Evolutionary conservation across 2,113 vertebrate genomes (phyloP).

Genomic region (Channa argus): DNA sequence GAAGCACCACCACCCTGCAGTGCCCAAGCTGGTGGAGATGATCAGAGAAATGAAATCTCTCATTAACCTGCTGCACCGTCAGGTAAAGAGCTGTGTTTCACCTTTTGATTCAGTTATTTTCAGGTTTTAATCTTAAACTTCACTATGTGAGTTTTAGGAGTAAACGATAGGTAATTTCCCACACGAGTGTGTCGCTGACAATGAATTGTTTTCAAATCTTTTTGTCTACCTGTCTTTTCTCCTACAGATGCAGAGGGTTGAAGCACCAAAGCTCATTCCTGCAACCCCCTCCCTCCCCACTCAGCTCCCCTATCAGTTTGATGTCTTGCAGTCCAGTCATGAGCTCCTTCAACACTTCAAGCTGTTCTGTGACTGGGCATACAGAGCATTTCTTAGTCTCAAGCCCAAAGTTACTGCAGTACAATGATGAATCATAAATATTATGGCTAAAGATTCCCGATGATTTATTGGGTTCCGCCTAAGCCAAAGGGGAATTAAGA

Average conservation of each 20-base stretch:
- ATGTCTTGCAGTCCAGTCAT: conserved; percentile 81
- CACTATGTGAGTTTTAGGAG: background rate
- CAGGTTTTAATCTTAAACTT: background rate
- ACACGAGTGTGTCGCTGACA: background rate
- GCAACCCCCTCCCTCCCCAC: conserved; percentile 75
- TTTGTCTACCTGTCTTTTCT: background rate
- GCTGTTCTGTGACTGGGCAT: conserved; percentile 85
- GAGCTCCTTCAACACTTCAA: conserved; percentile 85
- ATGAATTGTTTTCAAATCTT: background rate
- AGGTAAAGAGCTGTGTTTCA: conserved; percentile 68
- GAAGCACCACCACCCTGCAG: conserved; percentile 79
- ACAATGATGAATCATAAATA: conserved; percentile 54
- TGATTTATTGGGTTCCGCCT: conserved; percentile 25
- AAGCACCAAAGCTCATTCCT: conserved; percentile 66
- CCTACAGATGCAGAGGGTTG: conserved; percentile 79
- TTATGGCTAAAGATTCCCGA: conserved; percentile 33
- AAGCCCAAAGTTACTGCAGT: conserved; percentile 77
- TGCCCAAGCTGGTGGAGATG: conserved; percentile 81
- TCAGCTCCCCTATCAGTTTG: conserved; percentile 70
- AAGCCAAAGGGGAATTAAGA: conserved; percentile 49
- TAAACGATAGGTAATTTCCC: background rate
- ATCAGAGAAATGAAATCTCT: conserved; percentile 81
- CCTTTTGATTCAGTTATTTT: background rate
- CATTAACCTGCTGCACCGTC: conserved; percentile 77
- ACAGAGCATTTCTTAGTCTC: conserved; percentile 82